A percentile compares a stretch with the other conserved stretches of the same genome.
phyloP scores from a whole-genome alignment of 2,113 vertebrate species.

The Eptesicus fuscus region DNA sequence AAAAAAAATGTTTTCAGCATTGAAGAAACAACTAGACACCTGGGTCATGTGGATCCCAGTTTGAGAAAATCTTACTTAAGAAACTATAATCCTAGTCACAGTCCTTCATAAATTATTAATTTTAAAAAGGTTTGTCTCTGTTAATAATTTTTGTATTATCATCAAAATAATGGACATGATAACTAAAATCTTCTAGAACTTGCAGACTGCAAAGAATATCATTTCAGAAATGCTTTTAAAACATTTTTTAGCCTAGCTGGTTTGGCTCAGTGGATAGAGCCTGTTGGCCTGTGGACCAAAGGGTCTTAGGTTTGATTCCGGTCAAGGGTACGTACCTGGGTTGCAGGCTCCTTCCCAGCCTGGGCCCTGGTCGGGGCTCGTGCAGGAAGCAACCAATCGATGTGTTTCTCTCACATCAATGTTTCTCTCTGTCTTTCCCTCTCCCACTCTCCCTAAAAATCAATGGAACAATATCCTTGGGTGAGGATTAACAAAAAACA shows the following conservation, averaged over 20 bases:
- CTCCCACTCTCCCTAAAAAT: no score
- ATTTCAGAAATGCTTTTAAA: not conserved
- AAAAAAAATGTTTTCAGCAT: conserved; percentile 1
- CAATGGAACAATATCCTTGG: no score
- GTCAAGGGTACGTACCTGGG: no score
- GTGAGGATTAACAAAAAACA: no score
- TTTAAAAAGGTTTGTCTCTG: not conserved
- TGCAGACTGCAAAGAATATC: not conserved
- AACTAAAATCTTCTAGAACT: not conserved
- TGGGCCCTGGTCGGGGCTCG: no score
- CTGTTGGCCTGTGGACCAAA: no score
- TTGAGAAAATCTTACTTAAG: conserved; percentile 19
- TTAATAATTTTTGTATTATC: not conserved
- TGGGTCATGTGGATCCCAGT: not conserved
- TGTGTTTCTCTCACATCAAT: no score
- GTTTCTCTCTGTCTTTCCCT: no score
- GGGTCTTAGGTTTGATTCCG: no score
- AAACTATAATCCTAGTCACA: conserved; percentile 19
- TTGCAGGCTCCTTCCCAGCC: no score
- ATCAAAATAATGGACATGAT: conserved; percentile 17
- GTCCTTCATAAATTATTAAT: not conserved
- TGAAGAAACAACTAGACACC: not conserved
- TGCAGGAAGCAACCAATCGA: no score
- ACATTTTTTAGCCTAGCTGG: not conserved
- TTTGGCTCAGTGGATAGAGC: no score